Conservation (phyloP, 2,797 vertebrate species). For the Poeciliopsis gracilis region DNA sequence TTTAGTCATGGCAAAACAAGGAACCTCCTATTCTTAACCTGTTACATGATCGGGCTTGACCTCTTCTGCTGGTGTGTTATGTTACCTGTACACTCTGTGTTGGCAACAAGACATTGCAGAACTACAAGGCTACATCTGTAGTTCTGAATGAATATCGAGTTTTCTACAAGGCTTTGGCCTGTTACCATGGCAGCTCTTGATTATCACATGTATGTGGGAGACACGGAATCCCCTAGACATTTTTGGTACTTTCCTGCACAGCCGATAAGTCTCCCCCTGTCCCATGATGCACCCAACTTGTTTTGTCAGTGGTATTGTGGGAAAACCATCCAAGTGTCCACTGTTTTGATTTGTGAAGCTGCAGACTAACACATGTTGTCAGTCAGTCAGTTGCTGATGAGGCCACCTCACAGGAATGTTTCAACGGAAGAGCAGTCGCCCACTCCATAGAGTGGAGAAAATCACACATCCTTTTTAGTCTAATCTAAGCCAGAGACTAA, state of each 20-base stretch:
- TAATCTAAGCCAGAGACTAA: slow-evolving; percentile 6
- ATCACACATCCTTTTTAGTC: slow-evolving; percentile 9
- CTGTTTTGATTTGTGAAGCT: slow-evolving; percentile 27
- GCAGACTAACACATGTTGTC: slow-evolving; percentile 25
- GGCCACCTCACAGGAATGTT: slow-evolving; percentile 59
- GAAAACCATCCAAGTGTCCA: slow-evolving; percentile 27
- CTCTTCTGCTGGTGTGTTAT: slow-evolving; percentile 3
- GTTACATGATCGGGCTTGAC: slow-evolving; percentile 14
- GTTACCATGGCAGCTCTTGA: background rate
- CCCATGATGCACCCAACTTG: background rate
- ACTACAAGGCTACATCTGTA: background rate
- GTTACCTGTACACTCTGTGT: slow-evolving; percentile 10
- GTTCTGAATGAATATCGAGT: background rate
- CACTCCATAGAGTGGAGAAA: slow-evolving; percentile 24
- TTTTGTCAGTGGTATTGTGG: slow-evolving; percentile 23
- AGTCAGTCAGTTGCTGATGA: slow-evolving; percentile 41
- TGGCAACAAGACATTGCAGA: background rate
- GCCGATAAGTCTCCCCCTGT: background rate
- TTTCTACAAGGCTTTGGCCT: background rate
- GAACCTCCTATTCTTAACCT: slow-evolving; percentile 7
- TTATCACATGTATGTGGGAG: background rate
- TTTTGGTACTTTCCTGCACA: background rate
- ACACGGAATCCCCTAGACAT: background rate
- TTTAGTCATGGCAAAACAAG: slow-evolving; percentile 17
- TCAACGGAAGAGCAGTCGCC: slow-evolving; percentile 32